Conservation (phyloP, 2,113 vertebrate genomes). For the Poecilia latipinna region DNA sequence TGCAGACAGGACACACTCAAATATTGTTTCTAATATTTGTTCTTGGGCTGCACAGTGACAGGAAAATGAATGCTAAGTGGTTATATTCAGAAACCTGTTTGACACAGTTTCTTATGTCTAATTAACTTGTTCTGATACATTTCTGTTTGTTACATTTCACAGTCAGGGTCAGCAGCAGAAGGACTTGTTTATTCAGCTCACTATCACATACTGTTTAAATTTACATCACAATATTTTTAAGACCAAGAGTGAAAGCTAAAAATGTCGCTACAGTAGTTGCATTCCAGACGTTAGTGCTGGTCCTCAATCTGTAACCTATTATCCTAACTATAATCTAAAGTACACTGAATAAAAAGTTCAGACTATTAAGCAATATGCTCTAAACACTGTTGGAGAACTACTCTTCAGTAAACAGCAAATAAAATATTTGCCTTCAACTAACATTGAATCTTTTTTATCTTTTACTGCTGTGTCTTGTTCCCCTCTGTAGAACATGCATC, state of each 20-base stretch:
- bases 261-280: neutral
- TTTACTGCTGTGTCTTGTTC: too few relatives aligned
- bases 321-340: neutral
- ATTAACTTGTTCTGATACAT: neutral
- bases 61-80: neutral
- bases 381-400: neutral
- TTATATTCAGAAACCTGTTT: slow-evolving; percentile 1
- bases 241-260: neutral
- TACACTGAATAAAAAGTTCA: neutral
- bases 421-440: too few relatives aligned
- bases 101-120: neutral
- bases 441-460: too few relatives aligned
- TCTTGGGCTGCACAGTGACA: neutral
- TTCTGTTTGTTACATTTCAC: neutral
- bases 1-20: slow-evolving; percentile 1
- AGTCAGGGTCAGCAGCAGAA: slow-evolving; percentile 4
- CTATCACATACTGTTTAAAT: slow-evolving; percentile 11
- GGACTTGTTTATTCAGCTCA: slow-evolving; percentile 3
- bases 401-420: neutral
- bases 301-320: neutral
- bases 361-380: neutral
- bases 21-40: neutral
- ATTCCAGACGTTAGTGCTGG: neutral
- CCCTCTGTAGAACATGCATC: too few relatives aligned
- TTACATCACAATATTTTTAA: neutral